Base-by-base conservation (phyloP, 64 coral and sea anemone genomes). In the Pachyseris speciosa region DNA sequence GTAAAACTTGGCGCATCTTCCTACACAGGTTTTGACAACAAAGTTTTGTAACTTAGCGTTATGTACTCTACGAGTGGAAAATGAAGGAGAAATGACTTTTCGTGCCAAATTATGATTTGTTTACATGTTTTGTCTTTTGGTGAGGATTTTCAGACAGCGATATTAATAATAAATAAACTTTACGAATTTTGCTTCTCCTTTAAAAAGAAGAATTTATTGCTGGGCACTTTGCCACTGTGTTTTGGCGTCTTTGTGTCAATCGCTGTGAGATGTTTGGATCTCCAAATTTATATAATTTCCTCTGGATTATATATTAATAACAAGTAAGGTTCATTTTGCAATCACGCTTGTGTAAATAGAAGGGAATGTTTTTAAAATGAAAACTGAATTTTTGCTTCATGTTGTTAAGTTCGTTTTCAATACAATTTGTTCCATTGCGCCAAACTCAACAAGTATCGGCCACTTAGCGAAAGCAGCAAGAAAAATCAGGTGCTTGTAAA, bases 151-250 rank as follows among this genome's bases (percentile, higher is more conserved):
- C 50, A 79, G 75, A 79, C 75, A 74, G 26, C 12, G 24, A 36
- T 79, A 16, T 57, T 57, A 79, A 79, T 79, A 53, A 53, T 57
- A 79, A 36, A 79, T 79, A 57, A 79, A 57, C 13, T 10, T 79
- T 48, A 57, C 48, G 17, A 34, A 36, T 57, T 51, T 27, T 74
- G 40, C 39, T 30, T 79, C n/a, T n/a, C n/a, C n/a, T n/a, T 34
- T 37, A 31, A 53, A 57, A 79, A 17, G 28, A 55, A 7, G 20
- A 4, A 17, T 55, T 55, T 55, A 53, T 34, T 52, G 12, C 16
- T 34, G 10, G 12, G 26, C 45, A 36, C 30, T 6, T 36, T 32
- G 29, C 48, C 19, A 20, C 53, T 53, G 45, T 53, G 48, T 34
- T 32, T 15, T 36, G 30, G 12, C 48, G 29, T 10, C 75, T 34